phyloP scores from a whole-genome alignment of 2,113 vertebrate genomes.

The Cyprinodon tularosa region DNA sequence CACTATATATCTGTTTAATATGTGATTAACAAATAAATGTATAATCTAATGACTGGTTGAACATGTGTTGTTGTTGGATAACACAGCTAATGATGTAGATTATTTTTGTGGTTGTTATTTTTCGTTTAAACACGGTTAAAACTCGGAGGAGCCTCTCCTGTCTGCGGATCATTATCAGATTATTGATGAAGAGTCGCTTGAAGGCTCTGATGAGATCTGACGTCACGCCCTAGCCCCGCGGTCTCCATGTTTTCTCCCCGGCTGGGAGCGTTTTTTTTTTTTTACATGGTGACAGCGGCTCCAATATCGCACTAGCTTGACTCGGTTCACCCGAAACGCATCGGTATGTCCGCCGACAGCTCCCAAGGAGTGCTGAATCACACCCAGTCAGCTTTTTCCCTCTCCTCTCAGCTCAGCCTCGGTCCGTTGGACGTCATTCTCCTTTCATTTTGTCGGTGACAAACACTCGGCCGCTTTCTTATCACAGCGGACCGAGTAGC shows the following conservation, averaged over 20 bases:
- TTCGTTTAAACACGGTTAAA: background rate
- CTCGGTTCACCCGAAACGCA: background rate
- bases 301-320: background rate
- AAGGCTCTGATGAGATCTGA: slow-evolving; percentile 7
- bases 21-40: background rate
- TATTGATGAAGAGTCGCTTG: background rate
- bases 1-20: background rate
- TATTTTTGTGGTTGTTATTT: too few species aligned
- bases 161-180: background rate
- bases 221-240: slow-evolving; percentile 46
- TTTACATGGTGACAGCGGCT: slow-evolving; percentile 24
- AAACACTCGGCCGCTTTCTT: slow-evolving; percentile 1
- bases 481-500: accelerated
- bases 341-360: background rate
- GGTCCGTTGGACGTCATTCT: slow-evolving; percentile 37
- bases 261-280: slow-evolving; percentile 7
- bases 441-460: slow-evolving; percentile 37
- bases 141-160: background rate
- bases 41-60: background rate
- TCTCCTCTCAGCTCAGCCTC: slow-evolving; percentile 19
- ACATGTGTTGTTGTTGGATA: background rate
- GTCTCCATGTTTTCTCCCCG: slow-evolving; percentile 56
- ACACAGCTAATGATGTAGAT: background rate
- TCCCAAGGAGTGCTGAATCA: slow-evolving; percentile 23
- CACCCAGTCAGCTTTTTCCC: slow-evolving; percentile 2